Evolutionary conservation across 2,797 vertebrate species (phyloP), one percentile per base, ranked within the genome.

Genomic region (Sphenodon punctatus): DNA sequence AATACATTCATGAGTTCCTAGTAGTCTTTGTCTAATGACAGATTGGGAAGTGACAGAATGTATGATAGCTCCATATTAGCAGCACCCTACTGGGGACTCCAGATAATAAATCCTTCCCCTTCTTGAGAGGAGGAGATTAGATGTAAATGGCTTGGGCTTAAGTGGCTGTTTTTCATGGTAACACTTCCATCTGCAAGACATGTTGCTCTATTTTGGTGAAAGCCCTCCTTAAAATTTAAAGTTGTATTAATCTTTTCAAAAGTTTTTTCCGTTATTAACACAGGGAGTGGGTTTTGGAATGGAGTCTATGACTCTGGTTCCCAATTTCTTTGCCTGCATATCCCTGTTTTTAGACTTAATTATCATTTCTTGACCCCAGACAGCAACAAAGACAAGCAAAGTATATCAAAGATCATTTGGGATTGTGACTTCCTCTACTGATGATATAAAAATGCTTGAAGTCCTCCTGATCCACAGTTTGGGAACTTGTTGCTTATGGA

Each of bases 201-300:
- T 56, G 23, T 59, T 72, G 12, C 84, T 92, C n/a, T 45, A 58
- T 84, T 43, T 74, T 82, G 72, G 59, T 71, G 86, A 73, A 81
- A 48, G 84, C 87, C 63, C 20, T 85, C 55, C 39, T 41, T 78
- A 60, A 43, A 84, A 63, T 84, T 85, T 70, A 69, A 58, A 86
- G 53, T 84, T 76, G 23, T 88, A 39, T 82, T 63, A 88, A 82
- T 84, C n/a, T n/a, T n/a, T n/a, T n/a, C n/a, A n/a, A n/a, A n/a
- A n/a, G n/a, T n/a, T n/a, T n/a, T n/a, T n/a, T n/a, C n/a, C n/a
- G n/a, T n/a, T n/a, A n/a, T n/a, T n/a, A n/a, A n/a, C n/a, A n/a
- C n/a, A n/a, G n/a, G n/a, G n/a, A n/a, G n/a, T n/a, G n/a, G n/a
- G n/a, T n/a, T n/a, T n/a, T n/a, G n/a, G n/a, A n/a, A n/a, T n/a